Evolutionary conservation across 1,140 invertebrate species (phyloP).

Genomic region (Brevipalpus yothersi): DNA sequence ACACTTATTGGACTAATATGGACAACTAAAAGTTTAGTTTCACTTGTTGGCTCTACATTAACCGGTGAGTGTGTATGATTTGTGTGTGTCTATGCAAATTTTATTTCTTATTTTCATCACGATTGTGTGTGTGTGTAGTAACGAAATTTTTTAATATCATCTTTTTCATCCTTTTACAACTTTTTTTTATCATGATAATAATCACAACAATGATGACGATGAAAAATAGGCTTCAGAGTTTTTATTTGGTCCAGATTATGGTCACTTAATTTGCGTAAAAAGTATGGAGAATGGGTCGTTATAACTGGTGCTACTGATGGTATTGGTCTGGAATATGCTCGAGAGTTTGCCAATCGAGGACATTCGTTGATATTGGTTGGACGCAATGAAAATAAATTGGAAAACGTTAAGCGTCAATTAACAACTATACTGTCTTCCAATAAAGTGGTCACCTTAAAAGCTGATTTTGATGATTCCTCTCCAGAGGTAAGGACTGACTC

Average conservation of each 20-base stretch:
- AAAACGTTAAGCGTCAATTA: conserved; percentile 3
- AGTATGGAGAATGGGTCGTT: conserved; percentile 9
- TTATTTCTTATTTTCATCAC: background rate
- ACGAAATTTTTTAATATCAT: too few relatives aligned
- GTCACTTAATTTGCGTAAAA: conserved; percentile 2
- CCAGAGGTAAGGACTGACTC: background rate
- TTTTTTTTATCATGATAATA: background rate
- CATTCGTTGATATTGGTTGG: conserved; percentile 11
- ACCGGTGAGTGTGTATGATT: background rate
- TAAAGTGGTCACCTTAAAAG: conserved; percentile 4
- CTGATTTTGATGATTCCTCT: conserved; percentile 7
- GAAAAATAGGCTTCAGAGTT: conserved; percentile 1
- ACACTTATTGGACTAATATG: conserved; percentile 8
- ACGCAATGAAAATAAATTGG: conserved; percentile 7
- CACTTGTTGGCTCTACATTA: background rate
- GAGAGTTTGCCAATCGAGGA: conserved; percentile 46
- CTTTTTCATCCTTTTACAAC: background rate
- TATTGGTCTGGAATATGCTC: conserved; percentile 66
- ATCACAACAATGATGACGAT: too few relatives aligned
- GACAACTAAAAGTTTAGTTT: background rate
- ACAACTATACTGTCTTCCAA: background rate
- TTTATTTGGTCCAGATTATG: conserved; percentile 8
- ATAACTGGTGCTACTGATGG: conserved; percentile 38
- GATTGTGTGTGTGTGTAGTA: background rate
- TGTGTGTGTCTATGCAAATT: background rate